These are phyloP conservation scores for Vanacampus margaritifer DNA, from an alignment of 2,113 vertebrate species.

Conservation along the genomic window DNA sequence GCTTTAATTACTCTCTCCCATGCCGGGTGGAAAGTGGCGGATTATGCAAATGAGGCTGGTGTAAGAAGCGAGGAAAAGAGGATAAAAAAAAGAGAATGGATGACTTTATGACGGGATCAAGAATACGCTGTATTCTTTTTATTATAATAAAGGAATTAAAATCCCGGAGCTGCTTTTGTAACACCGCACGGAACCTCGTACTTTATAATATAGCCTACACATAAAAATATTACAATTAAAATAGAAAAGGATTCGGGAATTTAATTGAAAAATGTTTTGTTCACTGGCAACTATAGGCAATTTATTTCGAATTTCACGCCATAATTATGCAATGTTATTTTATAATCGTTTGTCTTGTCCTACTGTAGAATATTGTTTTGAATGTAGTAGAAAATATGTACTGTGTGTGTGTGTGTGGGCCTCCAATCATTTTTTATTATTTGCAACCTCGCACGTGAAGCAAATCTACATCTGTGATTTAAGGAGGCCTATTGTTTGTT, in stretches of 20 bases:
- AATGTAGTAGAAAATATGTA: background rate
- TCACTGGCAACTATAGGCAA: background rate
- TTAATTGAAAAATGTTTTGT: background rate
- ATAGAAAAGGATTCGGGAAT: background rate
- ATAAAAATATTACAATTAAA: too few species aligned
- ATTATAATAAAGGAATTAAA: background rate
- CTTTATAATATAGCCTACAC: background rate
- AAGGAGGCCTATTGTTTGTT: too few species aligned
- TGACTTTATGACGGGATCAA: background rate
- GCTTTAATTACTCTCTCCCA: constrained; percentile 86
- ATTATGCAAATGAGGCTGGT: constrained; percentile 90
- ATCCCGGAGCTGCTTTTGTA: background rate
- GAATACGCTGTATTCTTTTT: background rate
- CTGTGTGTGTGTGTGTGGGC: background rate
- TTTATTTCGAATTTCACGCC: background rate
- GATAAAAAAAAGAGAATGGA: constrained; percentile 2
- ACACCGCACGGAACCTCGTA: background rate
- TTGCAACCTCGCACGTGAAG: too few species aligned
- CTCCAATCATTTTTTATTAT: too few species aligned
- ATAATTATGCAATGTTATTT: background rate
- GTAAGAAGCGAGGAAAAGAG: background rate
- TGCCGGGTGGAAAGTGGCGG: constrained; percentile 85
- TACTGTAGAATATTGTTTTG: background rate
- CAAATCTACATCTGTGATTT: too few species aligned
- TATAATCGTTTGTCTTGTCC: background rate